Evolutionary conservation across 2,113 vertebrate species (phyloP).

Genomic region (Trematomus loennbergii): DNA sequence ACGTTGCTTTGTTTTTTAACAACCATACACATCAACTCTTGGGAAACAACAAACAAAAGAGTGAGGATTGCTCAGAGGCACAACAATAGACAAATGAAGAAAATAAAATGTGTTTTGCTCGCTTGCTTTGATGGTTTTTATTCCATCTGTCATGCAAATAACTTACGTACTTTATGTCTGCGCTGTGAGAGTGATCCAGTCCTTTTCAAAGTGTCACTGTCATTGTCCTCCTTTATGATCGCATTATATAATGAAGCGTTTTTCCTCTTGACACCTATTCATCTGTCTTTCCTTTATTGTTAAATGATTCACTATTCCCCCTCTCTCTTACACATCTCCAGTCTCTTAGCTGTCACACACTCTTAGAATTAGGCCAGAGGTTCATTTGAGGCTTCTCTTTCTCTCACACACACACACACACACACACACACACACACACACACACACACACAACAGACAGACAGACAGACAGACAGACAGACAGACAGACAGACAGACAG

Average conservation of each 20-base stretch:
- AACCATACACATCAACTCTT: background rate
- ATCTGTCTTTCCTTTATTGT: conserved; percentile 16
- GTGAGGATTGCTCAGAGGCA: conserved; percentile 2
- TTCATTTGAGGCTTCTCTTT: conserved; percentile 7
- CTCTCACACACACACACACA: background rate
- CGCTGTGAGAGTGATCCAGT: background rate
- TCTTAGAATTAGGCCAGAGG: conserved; percentile 38
- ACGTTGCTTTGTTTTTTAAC: background rate
- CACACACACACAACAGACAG: conserved; percentile 16
- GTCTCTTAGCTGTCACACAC: conserved; percentile 41
- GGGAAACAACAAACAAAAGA: background rate
- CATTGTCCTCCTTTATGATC: background rate
- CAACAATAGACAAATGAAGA: background rate
- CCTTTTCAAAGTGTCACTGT: conserved; percentile 20
- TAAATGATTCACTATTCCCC: conserved; percentile 35
- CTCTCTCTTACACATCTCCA: conserved; percentile 17
- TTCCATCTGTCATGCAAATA: background rate
- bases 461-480: too few relatives aligned
- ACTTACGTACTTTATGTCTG: conserved; percentile 2
- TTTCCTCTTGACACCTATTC: conserved; percentile 32
- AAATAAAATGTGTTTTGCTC: background rate
- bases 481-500: too few relatives aligned
- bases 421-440: background rate
- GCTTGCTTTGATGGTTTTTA: conserved; percentile 16
- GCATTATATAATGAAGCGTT: conserved; percentile 13